Percentiles rank a stretch among this genome's conserved stretches.
These are phyloP conservation scores for Peromyscus californicus DNA, from an alignment of 2,113 vertebrate genomes.

Conservation along the genomic window DNA sequence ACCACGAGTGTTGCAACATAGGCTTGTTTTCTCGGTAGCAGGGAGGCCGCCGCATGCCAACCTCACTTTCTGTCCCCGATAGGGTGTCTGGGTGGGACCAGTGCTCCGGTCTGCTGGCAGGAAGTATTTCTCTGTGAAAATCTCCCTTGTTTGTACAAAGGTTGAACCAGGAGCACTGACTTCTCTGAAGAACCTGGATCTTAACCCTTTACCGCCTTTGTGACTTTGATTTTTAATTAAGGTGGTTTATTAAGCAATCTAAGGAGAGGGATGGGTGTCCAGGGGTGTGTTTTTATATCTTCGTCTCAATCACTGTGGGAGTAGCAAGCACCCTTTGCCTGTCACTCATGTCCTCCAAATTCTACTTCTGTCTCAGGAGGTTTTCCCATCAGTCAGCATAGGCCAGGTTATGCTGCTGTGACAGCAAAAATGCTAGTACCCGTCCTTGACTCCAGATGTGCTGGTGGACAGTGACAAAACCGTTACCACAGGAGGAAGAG, in stretches of 20 bases:
- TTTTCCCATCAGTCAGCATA: not conserved
- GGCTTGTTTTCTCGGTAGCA: not conserved
- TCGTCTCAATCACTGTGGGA: not conserved
- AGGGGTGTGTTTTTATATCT: not conserved
- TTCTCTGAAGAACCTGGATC: not conserved
- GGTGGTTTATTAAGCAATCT: not conserved
- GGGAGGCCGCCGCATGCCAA: slow-evolving; percentile 3
- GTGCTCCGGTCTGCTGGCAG: not conserved
- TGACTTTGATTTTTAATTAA: slow-evolving; percentile 56
- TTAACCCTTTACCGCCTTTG: not conserved
- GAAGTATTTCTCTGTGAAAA: slow-evolving; percentile 21
- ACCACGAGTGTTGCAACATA: not conserved
- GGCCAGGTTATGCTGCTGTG: not conserved
- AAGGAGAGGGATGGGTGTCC: not conserved
- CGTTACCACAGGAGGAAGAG: not conserved
- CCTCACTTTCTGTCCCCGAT: slow-evolving; percentile 1
- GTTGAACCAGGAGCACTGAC: slow-evolving; percentile 11
- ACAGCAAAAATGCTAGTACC: not conserved
- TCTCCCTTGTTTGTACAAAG: slow-evolving; percentile 31
- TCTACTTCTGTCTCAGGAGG: not conserved
- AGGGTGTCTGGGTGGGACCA: slow-evolving; percentile 19
- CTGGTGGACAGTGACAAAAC: not conserved
- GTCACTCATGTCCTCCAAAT: not conserved
- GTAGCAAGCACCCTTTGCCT: not conserved
- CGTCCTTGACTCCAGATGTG: not conserved